Conservation (phyloP, 2,888 invertebrate genomes). For the Gnatocerus cornutus region DNA sequence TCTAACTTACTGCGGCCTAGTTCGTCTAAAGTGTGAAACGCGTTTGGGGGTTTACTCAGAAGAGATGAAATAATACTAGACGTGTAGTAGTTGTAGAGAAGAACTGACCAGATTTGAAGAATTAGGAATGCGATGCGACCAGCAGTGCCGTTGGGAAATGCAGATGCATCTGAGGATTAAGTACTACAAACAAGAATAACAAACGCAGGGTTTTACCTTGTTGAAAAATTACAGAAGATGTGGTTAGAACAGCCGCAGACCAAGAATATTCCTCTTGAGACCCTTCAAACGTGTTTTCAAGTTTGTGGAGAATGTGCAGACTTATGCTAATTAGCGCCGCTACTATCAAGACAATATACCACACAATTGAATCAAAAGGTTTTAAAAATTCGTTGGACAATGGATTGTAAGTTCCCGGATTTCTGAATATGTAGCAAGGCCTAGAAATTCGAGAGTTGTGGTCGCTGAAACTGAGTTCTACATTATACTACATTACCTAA, state of each 20-base stretch:
- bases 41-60: constrained; percentile 72
- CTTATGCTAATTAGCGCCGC: constrained; percentile 65
- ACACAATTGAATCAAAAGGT: constrained; percentile 70
- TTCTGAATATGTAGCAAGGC: constrained; percentile 63
- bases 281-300: constrained; percentile 67
- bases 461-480: no score
- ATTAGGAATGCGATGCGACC: constrained; percentile 63
- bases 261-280: constrained; percentile 70
- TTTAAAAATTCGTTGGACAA: constrained; percentile 70
- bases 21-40: constrained; percentile 72
- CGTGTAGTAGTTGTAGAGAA: constrained; percentile 76
- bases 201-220: constrained; percentile 58
- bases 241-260: constrained; percentile 67
- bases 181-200: constrained; percentile 32
- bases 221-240: constrained; percentile 60
- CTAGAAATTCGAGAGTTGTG: constrained; percentile 52
- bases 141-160: constrained; percentile 58
- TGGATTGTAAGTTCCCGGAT: constrained; percentile 59
- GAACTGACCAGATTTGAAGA: constrained; percentile 65
- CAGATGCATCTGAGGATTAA: constrained; percentile 58
- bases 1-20: constrained; percentile 72
- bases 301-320: constrained; percentile 66
- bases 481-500: constrained; percentile 57
- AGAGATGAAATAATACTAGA: constrained; percentile 76
- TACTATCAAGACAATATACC: constrained; percentile 68